Percentiles rank a stretch among this genome's conserved stretches.
Conservation (phyloP, 2,113 vertebrate species). For the Phainopepla nitens region DNA sequence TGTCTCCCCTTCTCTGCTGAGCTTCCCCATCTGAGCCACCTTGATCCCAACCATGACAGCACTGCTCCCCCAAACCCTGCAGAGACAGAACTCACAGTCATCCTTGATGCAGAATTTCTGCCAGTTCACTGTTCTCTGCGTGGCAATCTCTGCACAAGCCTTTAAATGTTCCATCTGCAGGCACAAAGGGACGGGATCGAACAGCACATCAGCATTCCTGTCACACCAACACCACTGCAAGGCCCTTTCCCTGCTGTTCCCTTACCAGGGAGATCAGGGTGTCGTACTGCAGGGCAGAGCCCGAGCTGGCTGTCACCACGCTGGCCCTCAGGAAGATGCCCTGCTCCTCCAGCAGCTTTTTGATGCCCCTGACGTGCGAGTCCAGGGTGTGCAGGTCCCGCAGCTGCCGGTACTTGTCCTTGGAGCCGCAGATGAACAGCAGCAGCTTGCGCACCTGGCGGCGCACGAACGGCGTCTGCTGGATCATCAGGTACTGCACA, state of each 20-base stretch:
- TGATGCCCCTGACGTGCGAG: conserved; percentile 92
- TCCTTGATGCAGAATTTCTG: conserved; percentile 99
- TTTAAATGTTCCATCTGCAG: conserved; percentile 97
- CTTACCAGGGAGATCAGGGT: conserved; percentile 94
- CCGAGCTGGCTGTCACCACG: conserved; percentile 91
- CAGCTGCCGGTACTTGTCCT: conserved; percentile 97
- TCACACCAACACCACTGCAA: fast-evolving
- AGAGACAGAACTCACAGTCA: conserved; percentile 84
- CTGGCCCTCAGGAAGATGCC: conserved; percentile 92
- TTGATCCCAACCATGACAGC: not conserved
- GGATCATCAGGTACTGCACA: conserved; percentile 95
- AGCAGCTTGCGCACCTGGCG: conserved; percentile 96
- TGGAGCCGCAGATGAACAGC: conserved; percentile 97
- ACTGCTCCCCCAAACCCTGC: not conserved
- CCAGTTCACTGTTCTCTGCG: conserved; percentile 95
- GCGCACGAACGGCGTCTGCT: conserved; percentile 95
- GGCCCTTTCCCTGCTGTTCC: not conserved
- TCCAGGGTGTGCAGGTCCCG: conserved; percentile 94
- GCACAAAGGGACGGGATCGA: not conserved
- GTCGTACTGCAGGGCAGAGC: conserved; percentile 95
- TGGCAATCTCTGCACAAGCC: conserved; percentile 96
- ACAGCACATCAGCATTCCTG: not conserved
- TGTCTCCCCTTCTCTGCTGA: not conserved
- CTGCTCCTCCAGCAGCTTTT: conserved; percentile 94
- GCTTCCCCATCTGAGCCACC: not conserved